Base-by-base conservation (phyloP, 2,888 invertebrate species). In the Phengaris arion region DNA sequence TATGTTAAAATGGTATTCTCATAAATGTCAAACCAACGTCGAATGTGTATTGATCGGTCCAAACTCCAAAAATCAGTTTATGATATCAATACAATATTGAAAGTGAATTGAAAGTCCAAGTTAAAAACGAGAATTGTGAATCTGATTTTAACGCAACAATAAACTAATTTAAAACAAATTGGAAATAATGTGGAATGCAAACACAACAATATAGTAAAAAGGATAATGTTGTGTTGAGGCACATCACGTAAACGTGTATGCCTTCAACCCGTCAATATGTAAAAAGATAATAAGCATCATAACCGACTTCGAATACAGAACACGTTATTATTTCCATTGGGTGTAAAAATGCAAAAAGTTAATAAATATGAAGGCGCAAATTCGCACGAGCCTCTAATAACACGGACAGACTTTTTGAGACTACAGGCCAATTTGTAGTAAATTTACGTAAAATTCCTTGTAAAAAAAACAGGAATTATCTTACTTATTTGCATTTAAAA, bases 271-370 rank as follows among this genome's bases (percentile, higher is more conserved):
- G 45, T 64, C 64, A 64, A 64, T 64, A 64, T 6, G 64, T 64
- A 64, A 64, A 64, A 64, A 64, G 64, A 64, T 64, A 64, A 64
- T 64, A 64, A 64, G 64, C 64, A 64, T 64, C 64, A 64, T 64
- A 64, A 64, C 64, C 10, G 64, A 64, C 13, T 45, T 64, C 35
- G 64, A 35, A 35, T 64, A 45, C 64, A 45, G 35, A 64, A 64
- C 64, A 45, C 64, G 35, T 64, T 64, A 64, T 64, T 64, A 64
- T 64, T 45, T 45, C 13, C 64, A 64, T 45, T 64, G 64, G 64
- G 64, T 64, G 64, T 64, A 13, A 64, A 64, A 64, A 64, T 64
- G 64, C 13, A 64, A 64, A 64, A 64, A 64, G 64, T 64, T 64
- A 52, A 52, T 52, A 64, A 64, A 45, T 64, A 64, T 12, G 35